Percentiles rank a stretch among this genome's conserved stretches.
These are phyloP conservation scores for Thymelicus lineola DNA, from an alignment of 2,888 invertebrate genomes.

Conservation along the genomic window DNA sequence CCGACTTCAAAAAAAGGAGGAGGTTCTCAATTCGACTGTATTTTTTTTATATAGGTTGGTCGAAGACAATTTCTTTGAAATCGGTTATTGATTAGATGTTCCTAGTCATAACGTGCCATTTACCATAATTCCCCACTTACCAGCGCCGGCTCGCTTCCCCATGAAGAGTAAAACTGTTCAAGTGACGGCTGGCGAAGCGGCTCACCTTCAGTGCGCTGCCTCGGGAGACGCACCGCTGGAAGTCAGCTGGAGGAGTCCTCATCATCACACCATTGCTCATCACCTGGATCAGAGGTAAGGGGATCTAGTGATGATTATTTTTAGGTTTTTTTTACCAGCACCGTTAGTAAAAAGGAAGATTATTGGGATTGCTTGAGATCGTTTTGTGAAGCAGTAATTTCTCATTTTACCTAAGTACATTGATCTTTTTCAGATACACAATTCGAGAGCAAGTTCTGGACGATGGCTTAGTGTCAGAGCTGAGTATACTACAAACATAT, in stretches of 20 bases:
- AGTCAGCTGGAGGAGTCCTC: slow-evolving; percentile 93
- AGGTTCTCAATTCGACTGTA: no score
- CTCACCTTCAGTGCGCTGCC: slow-evolving; percentile 93
- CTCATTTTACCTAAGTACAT: neutral
- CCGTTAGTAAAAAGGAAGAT: no score
- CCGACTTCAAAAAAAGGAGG: no score
- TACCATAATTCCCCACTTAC: slow-evolving; percentile 15
- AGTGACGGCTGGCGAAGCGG: slow-evolving; percentile 92
- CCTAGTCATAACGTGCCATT: neutral
- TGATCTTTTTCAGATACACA: slow-evolving; percentile 83
- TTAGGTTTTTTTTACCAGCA: no score
- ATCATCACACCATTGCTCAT: slow-evolving; percentile 88
- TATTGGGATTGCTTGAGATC: no score
- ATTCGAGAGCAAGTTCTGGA: slow-evolving; percentile 91
- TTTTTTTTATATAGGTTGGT: no score
- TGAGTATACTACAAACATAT: slow-evolving; percentile 93
- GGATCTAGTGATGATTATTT: no score
- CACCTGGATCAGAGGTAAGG: slow-evolving; percentile 66
- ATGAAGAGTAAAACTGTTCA: slow-evolving; percentile 93
- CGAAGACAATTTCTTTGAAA: no score
- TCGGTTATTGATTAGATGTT: no score
- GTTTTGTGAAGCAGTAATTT: no score
- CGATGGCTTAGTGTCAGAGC: slow-evolving; percentile 93
- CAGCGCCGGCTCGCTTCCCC: slow-evolving; percentile 93
- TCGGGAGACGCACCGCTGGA: slow-evolving; percentile 95